Base-by-base conservation (phyloP, 2,113 vertebrate species). In the Mirounga angustirostris region DNA sequence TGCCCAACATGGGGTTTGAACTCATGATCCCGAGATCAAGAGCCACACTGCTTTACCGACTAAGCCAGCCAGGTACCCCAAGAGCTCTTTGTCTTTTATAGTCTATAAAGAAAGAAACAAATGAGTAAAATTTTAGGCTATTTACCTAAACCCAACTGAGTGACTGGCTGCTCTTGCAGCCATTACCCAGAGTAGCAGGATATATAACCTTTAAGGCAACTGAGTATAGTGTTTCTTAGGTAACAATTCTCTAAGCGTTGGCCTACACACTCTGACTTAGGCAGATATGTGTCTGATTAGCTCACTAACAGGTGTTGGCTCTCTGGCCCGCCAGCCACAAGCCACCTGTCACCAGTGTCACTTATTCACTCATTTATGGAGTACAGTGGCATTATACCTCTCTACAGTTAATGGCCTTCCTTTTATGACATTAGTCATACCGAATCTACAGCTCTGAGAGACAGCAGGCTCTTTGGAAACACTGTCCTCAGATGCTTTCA, bases 221-320 rank as follows among this genome's bases (percentile, higher is more conserved):
- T 30, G 33, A 81, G 69, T 43, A 19, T 21, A 94, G 86, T 69
- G 28, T 43, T 83, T 92, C 24, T 56, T 58, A 74, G 87, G 84
- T 54, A 82, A 96, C 26, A 52, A 5, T 40, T 87, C 18, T 69
- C 50, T 36, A 22, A 52, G 76, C n/a, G 63, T 4, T 28, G 36
- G 40, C 78, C 15, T 4, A 21, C 16, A 59, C 22, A 79, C 56
- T 40, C 73, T 56, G 24, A 88, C 67, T 58, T 18, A 91, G 81
- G 74, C 40, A 93, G 85, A 79, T n/a, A 61, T 13, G 6, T 15
- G 59, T 36, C 73, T 84, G 88, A 92, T n/a, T 0, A 86, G 67
- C 95, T 97, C 89, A 74, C 24, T 95, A 92, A 65, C 73, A 94
- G 36, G 82, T 63, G 81, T 85, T 30, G 74, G 87, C 90, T 76